These are phyloP conservation scores for Porites australiensis DNA, from an alignment of 64 coral and sea anemone genomes.

Conservation along the genomic window DNA sequence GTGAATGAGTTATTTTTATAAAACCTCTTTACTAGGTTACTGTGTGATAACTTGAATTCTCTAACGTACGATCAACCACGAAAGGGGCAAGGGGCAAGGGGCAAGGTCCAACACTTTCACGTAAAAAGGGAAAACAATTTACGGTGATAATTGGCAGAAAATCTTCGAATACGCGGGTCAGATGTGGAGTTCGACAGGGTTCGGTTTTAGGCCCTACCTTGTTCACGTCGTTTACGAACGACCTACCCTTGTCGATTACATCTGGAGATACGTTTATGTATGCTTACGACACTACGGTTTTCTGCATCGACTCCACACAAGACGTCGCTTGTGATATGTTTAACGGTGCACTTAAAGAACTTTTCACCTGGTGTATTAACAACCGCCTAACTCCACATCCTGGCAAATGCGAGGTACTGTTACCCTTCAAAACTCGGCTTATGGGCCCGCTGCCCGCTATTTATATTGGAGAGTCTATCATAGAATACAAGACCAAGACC, in stretches of 20 bases:
- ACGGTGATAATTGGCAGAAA: not conserved
- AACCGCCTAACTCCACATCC: slow-evolving; percentile 12
- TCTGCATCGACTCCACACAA: not conserved
- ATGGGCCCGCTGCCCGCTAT: not conserved
- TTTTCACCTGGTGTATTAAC: too few relatives aligned
- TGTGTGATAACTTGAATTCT: too few relatives aligned
- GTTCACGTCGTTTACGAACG: slow-evolving; percentile 60
- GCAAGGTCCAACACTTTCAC: too few relatives aligned
- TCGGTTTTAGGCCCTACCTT: slow-evolving; percentile 45
- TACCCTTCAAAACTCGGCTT: not conserved
- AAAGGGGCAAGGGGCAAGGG: too few relatives aligned
- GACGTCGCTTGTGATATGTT: not conserved
- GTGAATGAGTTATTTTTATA: too few relatives aligned
- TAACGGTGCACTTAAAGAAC: not conserved
- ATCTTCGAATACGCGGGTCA: slow-evolving; percentile 6
- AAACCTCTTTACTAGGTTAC: too few relatives aligned
- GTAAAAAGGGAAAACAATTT: not conserved
- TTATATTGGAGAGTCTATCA: not conserved
- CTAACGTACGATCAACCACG: too few relatives aligned
- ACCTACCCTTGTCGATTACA: slow-evolving; percentile 6
- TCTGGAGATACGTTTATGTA: slow-evolving; percentile 1
- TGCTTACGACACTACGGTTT: slow-evolving; percentile 19
- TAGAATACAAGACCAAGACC: slow-evolving; percentile 24
- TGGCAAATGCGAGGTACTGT: slow-evolving; percentile 20
- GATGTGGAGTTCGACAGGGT: slow-evolving; percentile 33